These are phyloP conservation scores for Plemyria rubiginata DNA, from an alignment of 2,888 invertebrate genomes.

Conservation along the genomic window DNA sequence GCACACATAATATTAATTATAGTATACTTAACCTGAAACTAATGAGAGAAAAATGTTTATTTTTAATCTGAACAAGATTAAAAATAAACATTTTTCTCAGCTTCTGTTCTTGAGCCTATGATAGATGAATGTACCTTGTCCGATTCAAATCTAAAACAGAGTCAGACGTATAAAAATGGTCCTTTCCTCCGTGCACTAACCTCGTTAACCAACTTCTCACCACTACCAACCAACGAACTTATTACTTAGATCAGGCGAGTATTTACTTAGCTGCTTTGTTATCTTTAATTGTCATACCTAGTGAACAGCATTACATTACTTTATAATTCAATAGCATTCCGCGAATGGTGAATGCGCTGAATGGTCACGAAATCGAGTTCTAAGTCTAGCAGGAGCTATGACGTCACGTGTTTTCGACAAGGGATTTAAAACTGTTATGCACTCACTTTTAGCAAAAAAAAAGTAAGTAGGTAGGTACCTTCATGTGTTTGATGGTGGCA, in stretches of 20 bases:
- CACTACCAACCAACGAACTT: background rate
- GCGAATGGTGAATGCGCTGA: no score
- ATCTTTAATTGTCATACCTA: background rate
- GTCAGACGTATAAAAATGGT: background rate
- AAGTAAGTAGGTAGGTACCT: background rate
- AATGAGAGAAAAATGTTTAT: no score
- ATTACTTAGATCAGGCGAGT: background rate
- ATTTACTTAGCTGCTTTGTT: background rate
- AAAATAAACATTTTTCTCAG: background rate
- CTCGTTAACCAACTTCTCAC: background rate
- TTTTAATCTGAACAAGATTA: no score
- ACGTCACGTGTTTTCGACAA: no score
- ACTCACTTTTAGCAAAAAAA: background rate
- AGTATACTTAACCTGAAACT: no score
- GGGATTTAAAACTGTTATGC: no score
- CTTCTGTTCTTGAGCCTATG: background rate
- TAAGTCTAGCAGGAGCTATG: no score
- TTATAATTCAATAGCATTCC: no score
- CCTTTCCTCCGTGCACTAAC: constrained; percentile 1
- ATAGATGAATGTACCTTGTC: background rate
- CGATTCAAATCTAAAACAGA: constrained; percentile 1
- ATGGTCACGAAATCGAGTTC: no score
- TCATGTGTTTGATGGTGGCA: background rate
- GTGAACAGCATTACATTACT: no score
- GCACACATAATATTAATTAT: no score